Percentiles rank a stretch among this genome's conserved stretches.
Evolutionary conservation across 2,888 invertebrate species (phyloP).

Genomic region (Apocheima hispidaria): DNA sequence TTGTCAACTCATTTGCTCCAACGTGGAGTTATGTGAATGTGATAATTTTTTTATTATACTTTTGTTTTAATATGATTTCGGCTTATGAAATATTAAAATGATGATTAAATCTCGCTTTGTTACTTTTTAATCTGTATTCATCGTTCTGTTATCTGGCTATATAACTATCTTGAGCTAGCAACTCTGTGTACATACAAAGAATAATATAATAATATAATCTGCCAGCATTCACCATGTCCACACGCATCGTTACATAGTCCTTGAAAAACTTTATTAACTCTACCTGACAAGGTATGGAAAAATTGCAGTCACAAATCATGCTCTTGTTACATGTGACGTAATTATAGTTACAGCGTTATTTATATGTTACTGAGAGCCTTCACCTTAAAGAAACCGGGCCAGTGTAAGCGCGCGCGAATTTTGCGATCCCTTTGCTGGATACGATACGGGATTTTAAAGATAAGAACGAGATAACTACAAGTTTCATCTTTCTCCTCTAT

Average conservation of each 20-base stretch:
- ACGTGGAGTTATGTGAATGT: slow-evolving; percentile 15
- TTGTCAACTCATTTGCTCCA: slow-evolving; percentile 16
- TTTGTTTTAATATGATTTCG: not conserved
- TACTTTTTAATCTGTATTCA: too few relatives aligned
- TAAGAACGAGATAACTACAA: not conserved
- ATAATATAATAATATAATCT: too few relatives aligned
- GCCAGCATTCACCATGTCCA: too few relatives aligned
- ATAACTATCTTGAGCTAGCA: too few relatives aligned
- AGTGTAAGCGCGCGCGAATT: slow-evolving; percentile 44
- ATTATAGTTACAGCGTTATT: slow-evolving; percentile 45
- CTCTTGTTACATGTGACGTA: slow-evolving; percentile 40
- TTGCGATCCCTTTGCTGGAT: slow-evolving; percentile 26
- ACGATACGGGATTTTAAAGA: slow-evolving; percentile 21
- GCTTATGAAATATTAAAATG: too few relatives aligned
- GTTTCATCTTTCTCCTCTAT: too few relatives aligned
- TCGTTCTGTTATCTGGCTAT: too few relatives aligned
- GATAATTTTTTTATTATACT: not conserved
- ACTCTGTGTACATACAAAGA: too few relatives aligned
- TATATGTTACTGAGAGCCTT: slow-evolving; percentile 59
- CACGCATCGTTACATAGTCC: too few relatives aligned
- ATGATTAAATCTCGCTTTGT: too few relatives aligned
- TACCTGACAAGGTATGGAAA: slow-evolving; percentile 27
- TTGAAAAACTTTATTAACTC: too few relatives aligned
- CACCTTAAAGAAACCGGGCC: slow-evolving; percentile 69
- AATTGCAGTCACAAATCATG: slow-evolving; percentile 32